Evolutionary conservation across 2,113 vertebrate genomes (phyloP), one percentile per base, ranked within the genome.

Genomic region (Meriones unguiculatus): DNA sequence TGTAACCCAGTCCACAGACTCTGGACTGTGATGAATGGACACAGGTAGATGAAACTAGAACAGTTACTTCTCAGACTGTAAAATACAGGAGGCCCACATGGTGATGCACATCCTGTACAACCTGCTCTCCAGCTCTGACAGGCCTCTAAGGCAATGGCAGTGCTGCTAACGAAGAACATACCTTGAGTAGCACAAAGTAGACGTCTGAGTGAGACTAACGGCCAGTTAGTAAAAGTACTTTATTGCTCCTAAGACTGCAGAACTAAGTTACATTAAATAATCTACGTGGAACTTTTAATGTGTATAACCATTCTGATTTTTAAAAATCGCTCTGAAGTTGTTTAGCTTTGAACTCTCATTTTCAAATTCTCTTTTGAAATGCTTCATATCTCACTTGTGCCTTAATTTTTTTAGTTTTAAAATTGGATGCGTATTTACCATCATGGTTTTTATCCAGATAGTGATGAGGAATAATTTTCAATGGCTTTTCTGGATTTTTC

Each of bases 401-500:
- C 28, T 90, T 90, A 54, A 20, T 69, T 91, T 93, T 84, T 73
- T 94, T 78, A 80, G n/a, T 59, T 94, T 90, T 52, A 90, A 87
- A 86, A 73, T 89, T 92, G 59, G 17, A 93, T 76, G 50, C 89
- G 5, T 75, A 52, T 64, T 89, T 96, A 62, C 73, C 30, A 73
- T n/a, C 86, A 11, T 82, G 75, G 11, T 91, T 92, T 78, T 88
- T 46, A 81, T n/a, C 54, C 78, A 93, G 8, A 76, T 78, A 38
- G 77, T 94, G 38, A 84, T 89, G 67, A 73, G 78, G 78, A 93
- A 41, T 90, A 65, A 92, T 91, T 93, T 95, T 20, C 65, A 97
- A 85, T 95, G 95, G n/a, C 52, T 91, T 81, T 89, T 97, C 25
- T 93, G 77, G 77, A 96, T 97, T 95, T 95, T 59, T 94, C 95